phyloP scores from a whole-genome alignment of 1,140 invertebrate species.

The Halotydeus destructor region DNA sequence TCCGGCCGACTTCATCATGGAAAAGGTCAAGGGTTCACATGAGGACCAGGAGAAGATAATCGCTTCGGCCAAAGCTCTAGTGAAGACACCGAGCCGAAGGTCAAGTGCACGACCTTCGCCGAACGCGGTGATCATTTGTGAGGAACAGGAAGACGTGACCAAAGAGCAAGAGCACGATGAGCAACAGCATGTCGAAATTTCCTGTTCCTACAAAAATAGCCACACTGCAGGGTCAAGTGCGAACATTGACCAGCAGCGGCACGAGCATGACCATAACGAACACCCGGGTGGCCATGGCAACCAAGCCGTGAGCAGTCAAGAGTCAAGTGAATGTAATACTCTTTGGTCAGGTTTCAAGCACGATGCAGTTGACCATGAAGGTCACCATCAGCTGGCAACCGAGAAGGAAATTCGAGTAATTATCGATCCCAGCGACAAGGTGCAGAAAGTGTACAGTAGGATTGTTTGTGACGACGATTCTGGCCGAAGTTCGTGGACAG shows the following conservation, averaged over 20 bases:
- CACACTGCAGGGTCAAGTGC: neutral
- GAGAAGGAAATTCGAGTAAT: conserved; percentile 1
- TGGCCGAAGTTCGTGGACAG: conserved; percentile 44
- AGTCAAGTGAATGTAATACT: neutral
- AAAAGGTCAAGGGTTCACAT: conserved; percentile 36
- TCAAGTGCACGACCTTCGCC: neutral
- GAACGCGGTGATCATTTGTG: neutral
- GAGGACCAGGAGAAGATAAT: conserved; percentile 46
- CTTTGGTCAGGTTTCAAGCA: too few relatives aligned
- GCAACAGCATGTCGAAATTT: too few relatives aligned
- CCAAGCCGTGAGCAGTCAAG: neutral
- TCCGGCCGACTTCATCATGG: conserved; percentile 55
- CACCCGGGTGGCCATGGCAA: neutral
- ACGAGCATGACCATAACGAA: neutral
- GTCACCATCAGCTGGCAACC: conserved; percentile 2
- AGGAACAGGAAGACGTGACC: neutral
- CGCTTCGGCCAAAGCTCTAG: conserved; percentile 34
- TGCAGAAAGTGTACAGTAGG: conserved; percentile 3
- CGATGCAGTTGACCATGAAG: too few relatives aligned
- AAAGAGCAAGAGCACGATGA: neutral
- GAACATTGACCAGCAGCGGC: neutral
- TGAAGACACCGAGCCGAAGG: neutral
- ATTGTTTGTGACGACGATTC: conserved; percentile 33
- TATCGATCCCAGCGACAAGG: neutral
- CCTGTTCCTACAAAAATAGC: too few relatives aligned